Evolutionary conservation across 2,888 invertebrate genomes (phyloP), one percentile per base, ranked within the genome.

Genomic region (Xanthia icteritia): DNA sequence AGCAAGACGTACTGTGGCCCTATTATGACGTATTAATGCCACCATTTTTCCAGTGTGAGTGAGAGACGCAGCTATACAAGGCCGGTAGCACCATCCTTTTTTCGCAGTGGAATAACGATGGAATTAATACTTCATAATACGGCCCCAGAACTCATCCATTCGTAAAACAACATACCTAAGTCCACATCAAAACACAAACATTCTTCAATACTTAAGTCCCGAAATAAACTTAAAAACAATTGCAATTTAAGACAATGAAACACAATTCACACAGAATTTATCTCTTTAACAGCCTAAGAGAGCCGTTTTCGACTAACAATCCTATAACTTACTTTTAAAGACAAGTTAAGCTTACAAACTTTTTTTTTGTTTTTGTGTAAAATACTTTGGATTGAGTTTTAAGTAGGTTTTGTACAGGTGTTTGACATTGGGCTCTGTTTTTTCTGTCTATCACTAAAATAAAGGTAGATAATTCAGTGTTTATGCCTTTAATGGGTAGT

Each of bases 211-310:
- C 42, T 42, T 42, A 54, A 73, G n/a, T 27, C 45, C 54, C 17
- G 17, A 73, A 79, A 76, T 63, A 72, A 66, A 67, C 42, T 48
- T 67, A 68, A 76, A 73, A 77, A 82, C 67, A 85, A 79, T 86
- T 63, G 45, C 67, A 42, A 67, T 71, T 61, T 56, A 61, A 74
- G 78, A 74, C 51, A 75, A 23, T 76, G 86, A 73, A 66, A 77
- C 75, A 85, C 83, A 84, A 86, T 86, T 86, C 80, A 79, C 84
- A 78, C 73, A 64, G 67, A 86, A 88, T 89, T 87, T 89, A 89
- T 90, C 88, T 89, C 82, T 85, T 83, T 86, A 86, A 90, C 82
- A 84, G 86, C 80, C 66, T 87, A 65, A 86, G 85, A 86, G 84
- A 87, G 80, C 82, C 80, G 77, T 86, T 89, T 86, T 76, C 75